phyloP scores from a whole-genome alignment of 2,888 invertebrate species.

The Lithophane semibrunnea region DNA sequence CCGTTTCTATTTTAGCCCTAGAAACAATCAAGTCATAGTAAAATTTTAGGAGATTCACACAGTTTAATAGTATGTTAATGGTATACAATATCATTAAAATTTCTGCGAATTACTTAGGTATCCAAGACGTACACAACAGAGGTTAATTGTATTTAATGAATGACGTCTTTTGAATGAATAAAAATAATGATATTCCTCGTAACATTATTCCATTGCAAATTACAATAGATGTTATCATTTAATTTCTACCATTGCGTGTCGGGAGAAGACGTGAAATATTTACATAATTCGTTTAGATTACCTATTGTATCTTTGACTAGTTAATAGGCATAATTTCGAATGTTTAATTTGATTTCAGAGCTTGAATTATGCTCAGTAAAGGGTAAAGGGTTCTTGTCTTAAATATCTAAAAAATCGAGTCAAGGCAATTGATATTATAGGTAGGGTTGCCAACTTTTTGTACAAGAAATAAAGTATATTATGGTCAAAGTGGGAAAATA shows the following conservation, averaged over 20 bases:
- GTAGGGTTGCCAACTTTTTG: too few species aligned
- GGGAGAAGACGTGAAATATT: constrained; percentile 56
- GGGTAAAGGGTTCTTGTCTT: not conserved
- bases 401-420: not conserved
- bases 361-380: constrained; percentile 29
- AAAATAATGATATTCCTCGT: constrained; percentile 28
- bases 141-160: constrained; percentile 4
- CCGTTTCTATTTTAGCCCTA: not conserved
- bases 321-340: constrained; percentile 26
- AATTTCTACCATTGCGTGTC: constrained; percentile 62
- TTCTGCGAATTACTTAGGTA: not conserved
- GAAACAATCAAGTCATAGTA: not conserved
- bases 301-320: constrained; percentile 52
- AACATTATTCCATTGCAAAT: constrained; percentile 28
- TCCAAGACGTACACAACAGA: not conserved
- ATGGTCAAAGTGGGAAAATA: too few species aligned
- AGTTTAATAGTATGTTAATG: not conserved
- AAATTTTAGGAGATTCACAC: not conserved
- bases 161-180: constrained; percentile 1
- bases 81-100: not conserved
- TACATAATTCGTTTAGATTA: constrained; percentile 60
- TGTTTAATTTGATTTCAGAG: constrained; percentile 31
- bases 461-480: too few species aligned
- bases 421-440: not conserved
- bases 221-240: constrained; percentile 38